Evolutionary conservation across 2,888 invertebrate genomes (phyloP), one percentile per base, ranked within the genome.

Genomic region (Drosophila demipolita): DNA sequence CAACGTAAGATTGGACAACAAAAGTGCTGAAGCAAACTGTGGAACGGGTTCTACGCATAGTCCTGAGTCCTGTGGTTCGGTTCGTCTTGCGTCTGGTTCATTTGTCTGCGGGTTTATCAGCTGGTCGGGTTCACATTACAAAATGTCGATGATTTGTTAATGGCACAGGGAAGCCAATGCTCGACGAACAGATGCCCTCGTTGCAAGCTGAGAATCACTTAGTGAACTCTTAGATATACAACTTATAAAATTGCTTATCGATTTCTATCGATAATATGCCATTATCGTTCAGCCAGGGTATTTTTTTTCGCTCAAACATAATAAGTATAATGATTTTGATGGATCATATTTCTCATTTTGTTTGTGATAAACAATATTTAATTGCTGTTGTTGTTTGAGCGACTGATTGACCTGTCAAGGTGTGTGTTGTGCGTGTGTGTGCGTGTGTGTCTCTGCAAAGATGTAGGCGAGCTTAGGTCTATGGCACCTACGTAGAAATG

Each of bases 291-390:
- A 15, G 12, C 20, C 23, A 54, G 36, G 35, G 35, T 54, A 54
- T 35, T 83, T 29, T 29, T 26, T 29, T 86, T 65, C 67, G 70
- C 5, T 54, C 60, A 50, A 40, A 48, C 36, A 64, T 55, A 75
- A 62, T 52, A 55, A 52, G 49, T 48, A 58, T 66, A 73, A 72
- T 66, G 71, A 78, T 73, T 71, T 63, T 66, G 72, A 71, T 72
- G 80, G 72, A 87, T 87, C 70, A 69, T 55, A 52, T 87, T 75
- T 87, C 87, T 75, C 62, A 73, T 74, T 58, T 68, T 87, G 75
- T 86, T 83, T 75, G 67, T 66, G 76, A 82, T 80, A 75, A 85
- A 73, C 78, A 80, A 71, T 49, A 32, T n/a, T 40, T 26, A 53
- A 45, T 68, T 57, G 15, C 35, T 32, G 26, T 58, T 58, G 32